Percentiles rank a stretch among this genome's conserved stretches.
Conservation (phyloP, 2,888 invertebrate genomes). For the Tethea ocularis region DNA sequence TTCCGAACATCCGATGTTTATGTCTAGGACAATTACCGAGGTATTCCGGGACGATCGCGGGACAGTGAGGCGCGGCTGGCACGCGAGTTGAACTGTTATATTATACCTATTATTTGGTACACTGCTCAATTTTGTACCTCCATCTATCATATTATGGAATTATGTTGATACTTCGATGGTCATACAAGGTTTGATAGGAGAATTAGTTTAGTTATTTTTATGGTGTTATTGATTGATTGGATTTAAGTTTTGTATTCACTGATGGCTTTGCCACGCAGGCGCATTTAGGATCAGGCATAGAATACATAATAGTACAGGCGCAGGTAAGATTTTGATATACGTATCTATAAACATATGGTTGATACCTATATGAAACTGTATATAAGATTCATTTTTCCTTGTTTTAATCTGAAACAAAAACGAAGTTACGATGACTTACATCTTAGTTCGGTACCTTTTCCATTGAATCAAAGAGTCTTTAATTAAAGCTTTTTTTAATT, state of each 20-base stretch:
- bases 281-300: too few relatives aligned
- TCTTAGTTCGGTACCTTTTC: too few relatives aligned
- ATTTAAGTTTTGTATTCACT: not conserved
- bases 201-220: conserved; percentile 1
- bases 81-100: conserved; percentile 21
- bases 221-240: conserved; percentile 8
- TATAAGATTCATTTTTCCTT: too few relatives aligned
- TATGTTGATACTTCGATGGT: conserved; percentile 8
- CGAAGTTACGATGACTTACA: too few relatives aligned
- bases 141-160: conserved; percentile 11
- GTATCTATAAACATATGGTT: too few relatives aligned
- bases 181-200: not conserved
- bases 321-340: too few relatives aligned
- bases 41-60: conserved; percentile 45
- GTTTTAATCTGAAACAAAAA: too few relatives aligned
- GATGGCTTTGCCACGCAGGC: not conserved
- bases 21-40: conserved; percentile 49
- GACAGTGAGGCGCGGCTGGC: conserved; percentile 27
- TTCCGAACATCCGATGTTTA: conserved; percentile 45
- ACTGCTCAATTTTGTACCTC: conserved; percentile 15
- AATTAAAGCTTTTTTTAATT: too few relatives aligned
- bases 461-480: too few relatives aligned
- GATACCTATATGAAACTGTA: too few relatives aligned
- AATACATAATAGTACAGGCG: too few relatives aligned
- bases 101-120: conserved; percentile 14